Base-by-base conservation (phyloP, 2,113 vertebrate genomes). In the Eolophus roseicapilla region DNA sequence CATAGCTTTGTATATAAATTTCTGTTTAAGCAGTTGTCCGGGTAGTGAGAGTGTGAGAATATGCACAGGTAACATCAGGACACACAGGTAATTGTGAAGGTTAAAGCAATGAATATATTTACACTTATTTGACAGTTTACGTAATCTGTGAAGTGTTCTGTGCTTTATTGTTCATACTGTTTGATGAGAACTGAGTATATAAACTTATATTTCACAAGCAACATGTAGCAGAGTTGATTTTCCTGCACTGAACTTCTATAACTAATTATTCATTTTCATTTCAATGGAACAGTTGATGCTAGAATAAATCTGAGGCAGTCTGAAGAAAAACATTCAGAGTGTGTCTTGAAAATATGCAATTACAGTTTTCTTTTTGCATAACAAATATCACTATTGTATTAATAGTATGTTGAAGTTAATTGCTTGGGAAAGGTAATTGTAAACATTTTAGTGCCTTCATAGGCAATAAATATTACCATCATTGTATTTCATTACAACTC, bases 221-320 rank as follows among this genome's bases (percentile, higher is more conserved):
- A 44, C 53, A 74, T 4, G 4, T 64, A 70, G 16, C 74, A 90
- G 70, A 82, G 62, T 80, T 94, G 41, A 93, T 91, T 87, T 92
- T 96, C 84, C 77, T 64, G 35, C 16, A 37, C 14, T 87, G 65
- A 96, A 92, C 41, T 92, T 65, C 92, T 94, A 74, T 60, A 33
- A 60, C 29, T 69, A 90, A 89, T 86, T 95, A 93, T 91, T 97
- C 62, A 78, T 82, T 91, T 92, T 93, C 35, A 75, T 95, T 93
- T 84, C 35, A 87, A 53, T 84, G 31, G 81, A 93, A 82, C 92
- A 79, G 64, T 89, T 97, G 90, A 81, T 89, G 93, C 25, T 37
- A 81, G 68, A 95, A 93, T 84, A 97, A 95, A 95, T 71, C 88
- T 88, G 52, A 93, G 71, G 29, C 68, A 82, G 28, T 74, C 93